Evolutionary conservation across 2,113 vertebrate genomes (phyloP).

Genomic region (Datnioides undecimradiatus): DNA sequence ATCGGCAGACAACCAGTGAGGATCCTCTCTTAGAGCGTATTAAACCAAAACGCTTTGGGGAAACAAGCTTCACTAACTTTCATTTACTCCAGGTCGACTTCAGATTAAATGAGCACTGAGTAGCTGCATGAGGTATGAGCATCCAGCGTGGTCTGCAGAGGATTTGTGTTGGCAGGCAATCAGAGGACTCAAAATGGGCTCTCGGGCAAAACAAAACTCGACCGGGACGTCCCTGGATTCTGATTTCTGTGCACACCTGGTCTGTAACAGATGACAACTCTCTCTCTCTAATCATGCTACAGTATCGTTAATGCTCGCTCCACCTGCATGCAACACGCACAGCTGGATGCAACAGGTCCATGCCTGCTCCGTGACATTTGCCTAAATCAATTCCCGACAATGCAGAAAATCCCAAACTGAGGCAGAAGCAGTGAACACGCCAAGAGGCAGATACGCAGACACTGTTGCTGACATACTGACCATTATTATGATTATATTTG

Average conservation of each 20-base stretch:
- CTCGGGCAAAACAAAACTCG: slow-evolving; percentile 14
- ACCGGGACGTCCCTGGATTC: slow-evolving; percentile 3
- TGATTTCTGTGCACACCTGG: slow-evolving; percentile 37
- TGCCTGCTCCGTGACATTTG: slow-evolving; percentile 29
- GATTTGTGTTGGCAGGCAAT: slow-evolving; percentile 33
- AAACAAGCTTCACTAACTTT: too few relatives aligned
- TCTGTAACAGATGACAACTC: neutral
- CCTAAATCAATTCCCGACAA: neutral
- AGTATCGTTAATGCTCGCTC: slow-evolving; percentile 10
- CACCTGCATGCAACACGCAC: neutral
- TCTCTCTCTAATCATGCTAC: slow-evolving; percentile 44
- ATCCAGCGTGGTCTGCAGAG: neutral
- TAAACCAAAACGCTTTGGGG: too few relatives aligned
- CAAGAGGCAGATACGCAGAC: neutral
- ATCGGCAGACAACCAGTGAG: neutral
- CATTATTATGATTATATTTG: too few relatives aligned
- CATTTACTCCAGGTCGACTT: neutral
- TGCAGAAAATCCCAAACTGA: slow-evolving; percentile 33
- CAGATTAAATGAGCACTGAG: neutral
- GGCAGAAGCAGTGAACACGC: neutral
- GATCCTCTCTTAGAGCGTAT: neutral
- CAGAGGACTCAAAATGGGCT: slow-evolving; percentile 12
- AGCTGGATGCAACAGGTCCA: slow-evolving; percentile 38
- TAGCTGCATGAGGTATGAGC: neutral
- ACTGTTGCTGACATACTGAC: too few relatives aligned